These are phyloP conservation scores for Spodoptera exigua DNA, from an alignment of 2,888 invertebrate species.

Conservation along the genomic window DNA sequence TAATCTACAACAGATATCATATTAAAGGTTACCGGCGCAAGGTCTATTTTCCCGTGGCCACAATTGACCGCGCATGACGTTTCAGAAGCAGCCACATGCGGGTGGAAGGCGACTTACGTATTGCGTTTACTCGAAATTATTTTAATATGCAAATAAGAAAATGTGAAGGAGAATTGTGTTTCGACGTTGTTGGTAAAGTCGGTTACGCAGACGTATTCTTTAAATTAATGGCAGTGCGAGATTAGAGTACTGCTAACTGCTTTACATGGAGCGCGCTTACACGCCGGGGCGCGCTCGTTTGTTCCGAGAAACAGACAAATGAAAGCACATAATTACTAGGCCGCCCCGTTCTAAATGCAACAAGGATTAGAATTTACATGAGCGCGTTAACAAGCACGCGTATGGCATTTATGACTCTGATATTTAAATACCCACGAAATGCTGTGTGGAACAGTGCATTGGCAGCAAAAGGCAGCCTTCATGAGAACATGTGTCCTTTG, in stretches of 20 bases:
- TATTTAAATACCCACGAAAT: slow-evolving; percentile 73
- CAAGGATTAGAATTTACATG: slow-evolving; percentile 88
- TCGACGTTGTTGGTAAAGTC: slow-evolving; percentile 85
- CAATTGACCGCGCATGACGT: slow-evolving; percentile 67
- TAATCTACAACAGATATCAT: slow-evolving; percentile 62
- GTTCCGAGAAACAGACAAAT: slow-evolving; percentile 87
- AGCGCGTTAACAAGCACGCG: slow-evolving; percentile 85
- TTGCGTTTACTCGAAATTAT: slow-evolving; percentile 89
- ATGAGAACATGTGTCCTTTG: slow-evolving; percentile 32
- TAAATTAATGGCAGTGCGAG: slow-evolving; percentile 88
- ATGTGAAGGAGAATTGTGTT: slow-evolving; percentile 88
- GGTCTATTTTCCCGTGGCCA: slow-evolving; percentile 69
- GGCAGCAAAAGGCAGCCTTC: slow-evolving; percentile 20
- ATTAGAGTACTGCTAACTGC: slow-evolving; percentile 89
- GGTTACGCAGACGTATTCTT: slow-evolving; percentile 88
- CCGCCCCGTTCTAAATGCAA: slow-evolving; percentile 87
- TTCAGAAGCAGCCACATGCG: slow-evolving; percentile 64
- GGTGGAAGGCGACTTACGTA: slow-evolving; percentile 85
- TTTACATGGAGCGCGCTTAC: slow-evolving; percentile 87
- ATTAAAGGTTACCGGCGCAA: slow-evolving; percentile 65
- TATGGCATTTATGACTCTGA: slow-evolving; percentile 87
- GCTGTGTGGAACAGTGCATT: slow-evolving; percentile 60
- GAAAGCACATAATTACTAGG: slow-evolving; percentile 89
- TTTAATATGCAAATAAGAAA: slow-evolving; percentile 90
- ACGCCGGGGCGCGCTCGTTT: slow-evolving; percentile 82